Conservation (phyloP, 1,140 invertebrate genomes). For the Aphelinus atriplicis region DNA sequence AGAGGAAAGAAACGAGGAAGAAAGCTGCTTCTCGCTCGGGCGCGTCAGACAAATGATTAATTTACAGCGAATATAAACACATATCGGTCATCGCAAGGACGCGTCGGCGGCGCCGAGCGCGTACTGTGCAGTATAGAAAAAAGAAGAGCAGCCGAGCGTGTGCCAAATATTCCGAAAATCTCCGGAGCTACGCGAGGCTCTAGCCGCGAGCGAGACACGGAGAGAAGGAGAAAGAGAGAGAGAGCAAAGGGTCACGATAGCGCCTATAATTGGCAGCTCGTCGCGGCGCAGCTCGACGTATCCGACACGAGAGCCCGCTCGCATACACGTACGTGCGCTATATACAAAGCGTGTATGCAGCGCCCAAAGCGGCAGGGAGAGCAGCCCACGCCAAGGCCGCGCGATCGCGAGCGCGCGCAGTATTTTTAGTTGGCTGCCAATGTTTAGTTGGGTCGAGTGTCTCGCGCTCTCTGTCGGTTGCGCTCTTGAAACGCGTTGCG, state of each 20-base stretch:
- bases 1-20: constrained; percentile 18
- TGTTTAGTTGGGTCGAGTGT: constrained; percentile 60
- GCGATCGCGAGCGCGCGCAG: constrained; percentile 55
- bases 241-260: constrained; percentile 35
- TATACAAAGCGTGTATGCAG: background rate
- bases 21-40: too few relatives aligned
- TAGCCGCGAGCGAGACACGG: background rate
- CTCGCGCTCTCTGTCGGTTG: constrained; percentile 48
- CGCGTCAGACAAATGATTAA: constrained; percentile 16
- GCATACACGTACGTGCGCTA: background rate
- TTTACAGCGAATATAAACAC: constrained; percentile 18
- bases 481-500: constrained; percentile 9
- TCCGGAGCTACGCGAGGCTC: background rate
- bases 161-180: constrained; percentile 30
- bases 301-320: too few relatives aligned
- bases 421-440: constrained; percentile 65
- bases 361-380: constrained; percentile 6
- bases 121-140: too few relatives aligned
- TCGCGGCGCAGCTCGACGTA: too few relatives aligned
- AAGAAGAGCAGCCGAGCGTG: background rate
- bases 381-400: constrained; percentile 39
- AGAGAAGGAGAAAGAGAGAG: constrained; percentile 29
- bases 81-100: constrained; percentile 37
- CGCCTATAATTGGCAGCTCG: constrained; percentile 14
- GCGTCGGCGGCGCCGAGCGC: background rate